A percentile compares a stretch with the other conserved stretches of the same genome.
Evolutionary conservation across 2,797 vertebrate species (phyloP).

Genomic region (Lagorchestes hirsutus): DNA sequence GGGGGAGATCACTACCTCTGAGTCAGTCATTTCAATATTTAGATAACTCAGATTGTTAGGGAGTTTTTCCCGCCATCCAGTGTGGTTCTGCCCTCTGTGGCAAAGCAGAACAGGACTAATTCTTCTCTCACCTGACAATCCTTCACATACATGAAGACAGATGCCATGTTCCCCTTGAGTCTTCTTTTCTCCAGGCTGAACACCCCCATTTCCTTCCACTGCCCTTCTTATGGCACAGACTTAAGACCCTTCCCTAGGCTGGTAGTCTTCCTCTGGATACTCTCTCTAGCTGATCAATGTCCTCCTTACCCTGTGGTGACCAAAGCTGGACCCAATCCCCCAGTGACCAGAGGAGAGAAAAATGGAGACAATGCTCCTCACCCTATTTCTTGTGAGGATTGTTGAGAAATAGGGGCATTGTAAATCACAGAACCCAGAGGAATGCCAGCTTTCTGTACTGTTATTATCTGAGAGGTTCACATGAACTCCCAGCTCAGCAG

Average conservation of each 20-base stretch:
- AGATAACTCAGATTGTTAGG: no score
- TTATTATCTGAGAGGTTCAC: no score
- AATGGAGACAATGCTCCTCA: neutral
- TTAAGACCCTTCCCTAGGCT: neutral
- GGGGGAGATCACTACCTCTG: neutral
- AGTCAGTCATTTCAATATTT: no score
- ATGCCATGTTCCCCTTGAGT: no score
- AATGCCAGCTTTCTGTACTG: no score
- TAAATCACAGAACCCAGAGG: neutral
- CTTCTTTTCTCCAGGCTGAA: neutral
- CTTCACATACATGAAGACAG: neutral
- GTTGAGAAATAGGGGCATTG: neutral
- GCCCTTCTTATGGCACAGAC: neutral
- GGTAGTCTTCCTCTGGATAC: neutral
- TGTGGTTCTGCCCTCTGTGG: neutral
- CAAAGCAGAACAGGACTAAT: neutral
- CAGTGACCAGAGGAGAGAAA: neutral
- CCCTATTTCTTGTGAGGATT: neutral
- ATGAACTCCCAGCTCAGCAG: neutral
- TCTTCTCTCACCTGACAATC: neutral
- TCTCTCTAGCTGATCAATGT: neutral
- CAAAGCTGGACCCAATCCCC: no score
- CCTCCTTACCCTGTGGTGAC: no score
- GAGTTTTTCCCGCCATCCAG: no score
- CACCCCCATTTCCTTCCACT: neutral